These are phyloP conservation scores for Cybosia mesomella DNA, from an alignment of 2,888 invertebrate genomes.

Conservation along the genomic window DNA sequence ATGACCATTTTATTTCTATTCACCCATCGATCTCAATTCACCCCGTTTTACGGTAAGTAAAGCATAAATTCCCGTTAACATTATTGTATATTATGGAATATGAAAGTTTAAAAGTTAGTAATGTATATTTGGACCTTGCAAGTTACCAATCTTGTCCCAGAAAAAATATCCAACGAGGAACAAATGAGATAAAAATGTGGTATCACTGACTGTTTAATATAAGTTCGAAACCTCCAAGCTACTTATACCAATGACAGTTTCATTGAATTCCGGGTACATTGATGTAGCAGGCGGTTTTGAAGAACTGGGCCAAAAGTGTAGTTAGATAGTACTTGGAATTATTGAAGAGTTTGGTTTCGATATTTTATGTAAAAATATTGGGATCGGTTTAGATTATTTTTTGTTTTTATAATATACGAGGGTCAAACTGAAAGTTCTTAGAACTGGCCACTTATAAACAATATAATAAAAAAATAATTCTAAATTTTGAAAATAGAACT, in stretches of 20 bases:
- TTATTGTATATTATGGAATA: no score
- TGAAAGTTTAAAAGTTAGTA: no score
- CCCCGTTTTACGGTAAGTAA: no score
- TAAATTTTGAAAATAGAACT: no score
- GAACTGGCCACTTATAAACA: no score
- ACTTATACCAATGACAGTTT: conserved; percentile 25
- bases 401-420: no score
- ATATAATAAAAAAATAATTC: no score
- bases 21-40: no score
- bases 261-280: conserved; percentile 22
- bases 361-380: neutral
- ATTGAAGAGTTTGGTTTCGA: neutral
- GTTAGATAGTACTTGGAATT: conserved; percentile 12
- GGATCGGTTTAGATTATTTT: no score
- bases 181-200: conserved; percentile 24
- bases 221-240: conserved; percentile 9
- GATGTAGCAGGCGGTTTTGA: conserved; percentile 11
- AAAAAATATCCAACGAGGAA: neutral
- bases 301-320: conserved; percentile 21
- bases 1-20: no score
- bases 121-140: neutral
- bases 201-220: conserved; percentile 24
- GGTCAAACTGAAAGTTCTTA: no score
- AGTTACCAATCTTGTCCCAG: neutral
- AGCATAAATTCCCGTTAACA: no score